Conservation (phyloP, 2,113 vertebrate species). For the Argyrosomus japonicus region DNA sequence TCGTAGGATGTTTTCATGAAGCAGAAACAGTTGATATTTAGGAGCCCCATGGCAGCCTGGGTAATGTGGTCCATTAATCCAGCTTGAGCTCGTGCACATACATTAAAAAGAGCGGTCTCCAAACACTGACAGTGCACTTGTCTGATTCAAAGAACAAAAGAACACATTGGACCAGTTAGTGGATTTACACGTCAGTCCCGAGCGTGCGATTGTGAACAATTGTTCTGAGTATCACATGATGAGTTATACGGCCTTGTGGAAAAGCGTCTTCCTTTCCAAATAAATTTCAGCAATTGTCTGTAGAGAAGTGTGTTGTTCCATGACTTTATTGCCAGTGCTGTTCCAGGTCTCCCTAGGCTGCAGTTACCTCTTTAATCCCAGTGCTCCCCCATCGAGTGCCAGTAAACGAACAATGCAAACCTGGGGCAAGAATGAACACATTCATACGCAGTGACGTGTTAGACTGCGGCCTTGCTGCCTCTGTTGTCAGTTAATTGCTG, state of each 20-base stretch:
- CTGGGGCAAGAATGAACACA: conserved; percentile 19
- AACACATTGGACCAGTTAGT: conserved; percentile 10
- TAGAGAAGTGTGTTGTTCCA: not conserved
- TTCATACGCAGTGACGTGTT: conserved; percentile 11
- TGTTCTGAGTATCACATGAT: not conserved
- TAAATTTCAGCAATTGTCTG: conserved; percentile 29
- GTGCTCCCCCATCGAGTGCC: not conserved
- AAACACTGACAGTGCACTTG: conserved; percentile 2
- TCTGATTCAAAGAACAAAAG: conserved; percentile 14
- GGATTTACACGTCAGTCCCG: conserved; percentile 38
- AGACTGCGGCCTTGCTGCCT: not conserved
- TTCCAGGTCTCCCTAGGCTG: conserved; percentile 20
- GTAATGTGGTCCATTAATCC: conserved; percentile 18
- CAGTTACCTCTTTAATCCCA: conserved; percentile 26
- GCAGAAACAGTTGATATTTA: not conserved
- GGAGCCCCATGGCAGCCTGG: not conserved
- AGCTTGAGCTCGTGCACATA: not conserved
- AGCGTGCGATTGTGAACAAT: conserved; percentile 14
- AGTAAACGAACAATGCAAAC: conserved; percentile 31
- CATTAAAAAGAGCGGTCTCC: not conserved
- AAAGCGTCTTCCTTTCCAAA: conserved; percentile 36
- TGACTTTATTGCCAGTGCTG: conserved; percentile 28
- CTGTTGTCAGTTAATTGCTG: conserved; percentile 8
- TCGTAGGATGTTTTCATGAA: not conserved
- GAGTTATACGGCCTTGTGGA: conserved; percentile 33